Conservation (phyloP, 2,797 vertebrate species). For the Danio tinwini region DNA sequence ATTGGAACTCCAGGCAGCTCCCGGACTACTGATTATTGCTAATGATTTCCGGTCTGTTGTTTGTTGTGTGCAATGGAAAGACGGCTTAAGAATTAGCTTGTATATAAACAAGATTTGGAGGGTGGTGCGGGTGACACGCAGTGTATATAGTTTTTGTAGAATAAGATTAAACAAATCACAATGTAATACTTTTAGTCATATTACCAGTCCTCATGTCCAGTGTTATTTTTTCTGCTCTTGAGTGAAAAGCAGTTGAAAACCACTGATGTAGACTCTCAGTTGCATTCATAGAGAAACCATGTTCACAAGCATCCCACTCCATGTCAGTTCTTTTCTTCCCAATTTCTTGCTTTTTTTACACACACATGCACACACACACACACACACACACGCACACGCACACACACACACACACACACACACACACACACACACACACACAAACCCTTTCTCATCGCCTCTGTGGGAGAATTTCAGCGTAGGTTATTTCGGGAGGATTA, state of each 20-base stretch:
- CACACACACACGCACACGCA: constrained; percentile 5
- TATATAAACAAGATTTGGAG: too few species aligned
- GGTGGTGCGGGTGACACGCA: too few species aligned
- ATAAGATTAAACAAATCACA: not conserved
- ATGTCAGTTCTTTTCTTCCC: constrained; percentile 2
- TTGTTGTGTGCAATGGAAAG: too few species aligned
- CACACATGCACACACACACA: constrained; percentile 16
- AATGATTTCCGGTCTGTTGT: too few species aligned
- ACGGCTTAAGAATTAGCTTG: too few species aligned
- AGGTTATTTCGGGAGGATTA: constrained; percentile 70
- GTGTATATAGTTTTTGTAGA: not conserved
- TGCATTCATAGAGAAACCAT: not conserved
- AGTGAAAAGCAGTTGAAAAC: not conserved
- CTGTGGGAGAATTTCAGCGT: constrained; percentile 64
- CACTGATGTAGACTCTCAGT: not conserved
- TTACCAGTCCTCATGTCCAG: not conserved
- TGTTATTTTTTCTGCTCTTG: not conserved
- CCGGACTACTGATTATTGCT: too few species aligned
- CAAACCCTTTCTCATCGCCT: constrained; percentile 46
- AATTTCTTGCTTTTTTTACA: constrained; percentile 18
- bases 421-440: not conserved
- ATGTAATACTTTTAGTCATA: not conserved
- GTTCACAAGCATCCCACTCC: constrained; percentile 1
- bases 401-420: constrained; percentile 22
- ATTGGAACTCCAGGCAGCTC: too few species aligned